Conservation (phyloP, 2,113 vertebrate species). For the Caranx melampygus region DNA sequence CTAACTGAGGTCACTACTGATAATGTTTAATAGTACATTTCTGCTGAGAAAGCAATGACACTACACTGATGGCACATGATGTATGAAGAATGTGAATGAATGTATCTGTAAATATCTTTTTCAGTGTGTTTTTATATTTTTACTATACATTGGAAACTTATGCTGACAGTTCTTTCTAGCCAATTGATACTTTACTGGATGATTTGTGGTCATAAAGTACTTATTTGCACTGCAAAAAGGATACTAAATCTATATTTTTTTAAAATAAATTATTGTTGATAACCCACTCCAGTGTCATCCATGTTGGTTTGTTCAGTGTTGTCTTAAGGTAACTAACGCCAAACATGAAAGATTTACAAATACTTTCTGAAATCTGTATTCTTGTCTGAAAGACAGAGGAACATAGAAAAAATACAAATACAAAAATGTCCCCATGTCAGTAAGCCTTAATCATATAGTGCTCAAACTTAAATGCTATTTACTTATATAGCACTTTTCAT, state of each 20-base stretch:
- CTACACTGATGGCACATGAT: background rate
- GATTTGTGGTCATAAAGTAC: background rate
- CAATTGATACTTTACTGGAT: background rate
- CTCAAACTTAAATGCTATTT: too few species aligned
- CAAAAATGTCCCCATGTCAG: too few species aligned
- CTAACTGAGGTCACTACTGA: background rate
- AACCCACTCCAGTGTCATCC: background rate
- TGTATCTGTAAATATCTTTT: conserved; percentile 10
- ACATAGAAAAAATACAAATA: too few species aligned
- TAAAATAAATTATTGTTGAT: background rate
- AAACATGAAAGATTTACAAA: background rate
- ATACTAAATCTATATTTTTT: conserved; percentile 21
- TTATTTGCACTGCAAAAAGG: background rate
- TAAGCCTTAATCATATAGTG: too few species aligned
- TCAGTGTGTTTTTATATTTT: background rate
- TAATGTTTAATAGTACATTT: conserved; percentile 13
- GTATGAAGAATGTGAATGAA: background rate
- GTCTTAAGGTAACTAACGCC: background rate
- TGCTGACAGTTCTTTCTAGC: background rate
- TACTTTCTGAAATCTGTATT: background rate
- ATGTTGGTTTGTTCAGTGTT: background rate
- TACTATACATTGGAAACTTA: background rate
- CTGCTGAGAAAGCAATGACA: background rate
- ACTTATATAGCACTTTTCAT: too few species aligned
- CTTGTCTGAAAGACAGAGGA: background rate